Evolutionary conservation across 2,797 vertebrate genomes (phyloP), one percentile per base, ranked within the genome.

Genomic region (Gambelia wislizenii): DNA sequence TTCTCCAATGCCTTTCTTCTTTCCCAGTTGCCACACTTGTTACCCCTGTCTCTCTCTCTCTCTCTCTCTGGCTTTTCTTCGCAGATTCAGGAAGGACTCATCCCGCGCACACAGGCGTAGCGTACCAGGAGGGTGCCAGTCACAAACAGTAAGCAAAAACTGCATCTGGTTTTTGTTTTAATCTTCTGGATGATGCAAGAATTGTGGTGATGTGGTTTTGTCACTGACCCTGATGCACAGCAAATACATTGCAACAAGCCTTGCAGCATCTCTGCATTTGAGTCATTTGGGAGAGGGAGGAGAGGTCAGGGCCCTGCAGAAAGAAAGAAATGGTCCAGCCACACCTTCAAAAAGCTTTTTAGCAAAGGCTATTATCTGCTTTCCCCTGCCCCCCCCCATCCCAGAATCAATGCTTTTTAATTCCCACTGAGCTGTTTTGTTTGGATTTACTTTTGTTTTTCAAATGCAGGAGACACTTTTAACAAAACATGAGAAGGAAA

Each of bases 351-450:
- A 67, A 90, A 95, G 95, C 95, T 96, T 95, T 96, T 97, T 95
- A 96, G 94, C 80, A 13, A 92, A 94, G 93, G 90, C 95, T 95
- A 82, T 95, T 94, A 91, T 93, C 95, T n/a, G n/a, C 94, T 95
- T 93, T 76, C 91, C 93, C 20, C 30, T 33, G 7, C 27, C 27
- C 12, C 9, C 30, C 9, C 64, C 64, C 54, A 56, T 67, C 92
- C 2, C 90, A 92, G 96, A 96, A 97, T 97, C 96, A 79, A 97
- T 97, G 96, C 89, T 61, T 95, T 97, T 95, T 96, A 97, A 97
- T 97, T 97, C 96, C 93, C 95, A 93, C 91, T 3, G 69, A 96
- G 96, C 96, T 96, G 93, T 96, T 96, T 96, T 86, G 96, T 96
- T 96, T 96, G 96, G 94, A 91, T 95, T 93, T 72, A 80, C 93